These are phyloP conservation scores for Odontomachus brunneus DNA, from an alignment of 1,140 invertebrate genomes.

Conservation along the genomic window DNA sequence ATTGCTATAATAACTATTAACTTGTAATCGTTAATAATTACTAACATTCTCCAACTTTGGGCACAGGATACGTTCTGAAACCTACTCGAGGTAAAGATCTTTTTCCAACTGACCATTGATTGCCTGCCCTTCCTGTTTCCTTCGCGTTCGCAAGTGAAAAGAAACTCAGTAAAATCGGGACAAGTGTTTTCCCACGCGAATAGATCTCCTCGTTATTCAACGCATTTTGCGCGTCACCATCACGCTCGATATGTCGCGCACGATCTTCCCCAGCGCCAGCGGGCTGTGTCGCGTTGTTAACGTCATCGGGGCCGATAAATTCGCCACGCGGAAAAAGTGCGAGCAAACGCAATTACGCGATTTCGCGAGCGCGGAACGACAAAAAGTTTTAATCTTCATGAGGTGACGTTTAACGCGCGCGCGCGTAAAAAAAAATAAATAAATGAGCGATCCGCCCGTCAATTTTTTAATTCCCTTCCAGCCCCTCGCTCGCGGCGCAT, in stretches of 20 bases:
- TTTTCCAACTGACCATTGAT: too few species aligned
- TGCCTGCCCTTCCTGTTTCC: not conserved
- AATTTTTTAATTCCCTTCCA: slow-evolving; percentile 62
- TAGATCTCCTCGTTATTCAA: not conserved
- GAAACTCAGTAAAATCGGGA: not conserved
- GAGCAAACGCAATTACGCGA: slow-evolving; percentile 57
- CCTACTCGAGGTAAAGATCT: too few species aligned
- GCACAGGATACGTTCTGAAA: too few species aligned
- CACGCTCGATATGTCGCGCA: slow-evolving; percentile 25
- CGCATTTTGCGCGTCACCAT: not conserved
- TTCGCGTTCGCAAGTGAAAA: not conserved
- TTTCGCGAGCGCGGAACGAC: slow-evolving; percentile 50
- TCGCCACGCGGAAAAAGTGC: slow-evolving; percentile 37
- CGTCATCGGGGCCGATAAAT: slow-evolving; percentile 50
- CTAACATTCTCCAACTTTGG: too few species aligned
- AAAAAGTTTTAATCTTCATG: slow-evolving; percentile 62
- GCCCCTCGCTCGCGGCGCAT: slow-evolving; percentile 30
- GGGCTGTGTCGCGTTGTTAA: slow-evolving; percentile 38
- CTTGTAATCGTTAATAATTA: too few species aligned
- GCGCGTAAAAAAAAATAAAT: slow-evolving; percentile 43
- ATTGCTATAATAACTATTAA: too few species aligned
- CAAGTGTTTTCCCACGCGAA: not conserved
- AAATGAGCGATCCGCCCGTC: slow-evolving; percentile 53
- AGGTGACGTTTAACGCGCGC: slow-evolving; percentile 50
- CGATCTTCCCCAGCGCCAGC: slow-evolving; percentile 9